Conservation (phyloP, 2,113 vertebrate species). For the Noturus placidus region DNA sequence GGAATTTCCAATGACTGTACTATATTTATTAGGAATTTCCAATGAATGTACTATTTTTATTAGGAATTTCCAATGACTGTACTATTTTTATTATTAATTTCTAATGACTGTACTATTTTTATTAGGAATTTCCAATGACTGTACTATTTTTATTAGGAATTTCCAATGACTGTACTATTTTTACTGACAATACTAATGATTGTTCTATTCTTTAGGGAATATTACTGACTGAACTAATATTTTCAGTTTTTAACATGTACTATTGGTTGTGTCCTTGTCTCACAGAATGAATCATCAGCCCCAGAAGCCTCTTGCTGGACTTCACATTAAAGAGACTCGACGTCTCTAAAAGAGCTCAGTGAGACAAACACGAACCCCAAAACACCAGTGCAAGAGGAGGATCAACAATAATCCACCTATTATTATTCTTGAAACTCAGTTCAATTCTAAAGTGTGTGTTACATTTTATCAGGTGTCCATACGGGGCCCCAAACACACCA, state of each 20-base stretch:
- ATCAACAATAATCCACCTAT: background rate
- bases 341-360: conserved; percentile 37
- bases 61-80: no score
- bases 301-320: conserved; percentile 11
- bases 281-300: conserved; percentile 31
- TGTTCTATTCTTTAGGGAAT: background rate
- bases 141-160: no score
- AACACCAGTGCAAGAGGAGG: background rate
- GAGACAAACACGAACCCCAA: background rate
- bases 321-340: conserved; percentile 39
- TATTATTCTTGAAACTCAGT: background rate
- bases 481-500: conserved; percentile 26
- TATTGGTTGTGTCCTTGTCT: background rate
- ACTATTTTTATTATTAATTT: no score
- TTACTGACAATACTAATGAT: background rate
- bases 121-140: background rate
- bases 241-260: background rate
- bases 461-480: background rate
- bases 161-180: no score
- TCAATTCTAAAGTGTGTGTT: background rate
- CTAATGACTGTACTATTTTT: no score
- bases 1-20: no score
- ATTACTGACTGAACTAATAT: background rate
- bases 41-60: no score
- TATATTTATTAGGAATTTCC: no score